Percentiles rank a stretch among this genome's conserved stretches.
phyloP scores from a whole-genome alignment of 2,113 vertebrate genomes.

The Oreochromis aureus region DNA sequence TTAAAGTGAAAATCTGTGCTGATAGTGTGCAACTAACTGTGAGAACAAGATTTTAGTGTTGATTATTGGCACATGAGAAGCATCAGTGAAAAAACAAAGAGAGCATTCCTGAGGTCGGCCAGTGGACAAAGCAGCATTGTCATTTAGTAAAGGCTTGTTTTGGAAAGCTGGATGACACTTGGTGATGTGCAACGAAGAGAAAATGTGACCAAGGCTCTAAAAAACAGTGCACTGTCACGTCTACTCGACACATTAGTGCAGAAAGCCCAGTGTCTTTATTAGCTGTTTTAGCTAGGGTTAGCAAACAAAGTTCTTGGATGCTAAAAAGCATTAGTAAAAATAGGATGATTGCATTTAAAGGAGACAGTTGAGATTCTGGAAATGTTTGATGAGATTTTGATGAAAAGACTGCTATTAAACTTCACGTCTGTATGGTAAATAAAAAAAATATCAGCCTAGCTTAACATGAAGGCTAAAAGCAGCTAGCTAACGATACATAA shows the following conservation, averaged over 20 bases:
- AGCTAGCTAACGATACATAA: neutral
- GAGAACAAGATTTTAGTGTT: constrained; percentile 21
- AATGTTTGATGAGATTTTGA: neutral
- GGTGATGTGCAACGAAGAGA: neutral
- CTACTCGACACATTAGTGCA: neutral
- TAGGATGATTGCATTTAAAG: neutral
- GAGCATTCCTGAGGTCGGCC: constrained; percentile 58
- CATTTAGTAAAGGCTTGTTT: constrained; percentile 26
- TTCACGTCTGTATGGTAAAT: neutral
- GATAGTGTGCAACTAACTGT: neutral
- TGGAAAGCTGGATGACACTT: constrained; percentile 22
- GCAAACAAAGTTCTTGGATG: neutral
- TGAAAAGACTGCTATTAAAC: neutral
- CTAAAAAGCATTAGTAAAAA: neutral
- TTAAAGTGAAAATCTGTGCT: neutral
- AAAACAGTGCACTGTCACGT: neutral
- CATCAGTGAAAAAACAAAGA: constrained; percentile 49
- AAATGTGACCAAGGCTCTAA: neutral
- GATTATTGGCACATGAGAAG: constrained; percentile 38
- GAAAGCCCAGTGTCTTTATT: neutral
- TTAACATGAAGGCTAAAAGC: neutral
- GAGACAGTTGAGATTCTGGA: neutral
- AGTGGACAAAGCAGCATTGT: constrained; percentile 38
- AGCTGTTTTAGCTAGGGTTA: neutral
- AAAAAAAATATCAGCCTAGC: neutral